Evolutionary conservation across 2,888 invertebrate species (phyloP), one percentile per base, ranked within the genome.

Genomic region (Amphimallon solstitiale): DNA sequence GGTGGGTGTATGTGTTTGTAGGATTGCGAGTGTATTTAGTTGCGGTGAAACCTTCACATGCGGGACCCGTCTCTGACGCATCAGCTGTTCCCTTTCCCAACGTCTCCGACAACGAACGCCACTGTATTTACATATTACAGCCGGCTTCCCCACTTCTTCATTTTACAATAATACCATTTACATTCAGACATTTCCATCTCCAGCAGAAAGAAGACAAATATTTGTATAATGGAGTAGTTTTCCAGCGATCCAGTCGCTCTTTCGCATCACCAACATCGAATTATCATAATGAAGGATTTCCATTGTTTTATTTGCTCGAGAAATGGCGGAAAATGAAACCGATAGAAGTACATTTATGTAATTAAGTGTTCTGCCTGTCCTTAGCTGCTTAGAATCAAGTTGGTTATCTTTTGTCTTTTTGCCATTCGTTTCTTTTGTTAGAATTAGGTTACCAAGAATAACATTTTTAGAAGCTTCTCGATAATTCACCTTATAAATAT

Each of bases 211-310:
- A 79, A 79, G 77, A 77, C 77, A 79, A 80, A 80, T 80, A 80
- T 80, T 80, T 78, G 77, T 78, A 78, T 78, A 79, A 79, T 78
- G 71, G 78, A 78, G 77, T 78, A 77, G 78, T 78, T 76, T 71
- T 62, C 46, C 34, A 14, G 46, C 48, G 63, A 45, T 59, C 49
- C 48, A 49, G 63, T 68, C 63, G 65, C 49, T 68, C 59, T 48
- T 37, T 45, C 67, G 61, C 64, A 64, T 70, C 49, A 62, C 37
- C 46, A 59, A 68, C 46, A 52, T 52, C 48, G 65, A 66, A 71
- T 71, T 71, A 71, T 49, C 68, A 70, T 70, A 71, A 71, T 69
- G 69, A 69, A 63, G 49, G 54, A 65, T 59, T 65, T 67, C 43
- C 48, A 63, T 52, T 66, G 68, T 62, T 66, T 63, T 69, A 66